Evolutionary conservation across 2,888 invertebrate genomes (phyloP).

Genomic region (Brenthis hecate): DNA sequence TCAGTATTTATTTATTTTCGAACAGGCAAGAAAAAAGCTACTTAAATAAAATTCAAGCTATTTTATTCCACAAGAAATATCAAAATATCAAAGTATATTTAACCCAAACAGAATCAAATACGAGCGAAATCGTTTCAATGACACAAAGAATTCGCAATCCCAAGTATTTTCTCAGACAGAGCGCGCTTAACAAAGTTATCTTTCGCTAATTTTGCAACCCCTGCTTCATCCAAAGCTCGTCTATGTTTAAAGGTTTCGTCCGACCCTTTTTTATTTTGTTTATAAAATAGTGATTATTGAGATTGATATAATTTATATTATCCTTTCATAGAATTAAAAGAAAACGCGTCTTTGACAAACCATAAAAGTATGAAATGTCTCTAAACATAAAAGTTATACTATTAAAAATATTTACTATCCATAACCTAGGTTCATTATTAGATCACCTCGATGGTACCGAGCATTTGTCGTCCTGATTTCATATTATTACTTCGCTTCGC

Average conservation of each 20-base stretch:
- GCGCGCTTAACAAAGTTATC: constrained; percentile 36
- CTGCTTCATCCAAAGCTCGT: constrained; percentile 28
- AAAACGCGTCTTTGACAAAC: too few species aligned
- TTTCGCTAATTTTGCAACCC: constrained; percentile 33
- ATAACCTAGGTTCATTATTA: too few species aligned
- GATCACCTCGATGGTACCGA: too few species aligned
- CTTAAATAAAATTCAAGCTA: too few species aligned
- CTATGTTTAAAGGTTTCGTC: constrained; percentile 13
- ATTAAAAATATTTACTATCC: too few species aligned
- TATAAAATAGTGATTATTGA: background rate
- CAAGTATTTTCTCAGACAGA: constrained; percentile 24
- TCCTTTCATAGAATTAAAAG: too few species aligned
- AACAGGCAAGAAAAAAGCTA: background rate
- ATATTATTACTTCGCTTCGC: too few species aligned
- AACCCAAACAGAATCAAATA: constrained; percentile 8
- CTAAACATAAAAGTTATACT: too few species aligned
- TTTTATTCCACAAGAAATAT: background rate
- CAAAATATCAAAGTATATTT: constrained; percentile 9
- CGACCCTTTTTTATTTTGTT: background rate
- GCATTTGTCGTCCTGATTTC: too few species aligned
- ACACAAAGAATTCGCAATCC: constrained; percentile 23
- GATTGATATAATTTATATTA: too few species aligned
- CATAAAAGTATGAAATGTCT: too few species aligned
- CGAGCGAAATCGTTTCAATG: constrained; percentile 17
- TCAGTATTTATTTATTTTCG: background rate